Evolutionary conservation across 2,888 invertebrate species (phyloP).

Genomic region (Drosophila maculinotata): DNA sequence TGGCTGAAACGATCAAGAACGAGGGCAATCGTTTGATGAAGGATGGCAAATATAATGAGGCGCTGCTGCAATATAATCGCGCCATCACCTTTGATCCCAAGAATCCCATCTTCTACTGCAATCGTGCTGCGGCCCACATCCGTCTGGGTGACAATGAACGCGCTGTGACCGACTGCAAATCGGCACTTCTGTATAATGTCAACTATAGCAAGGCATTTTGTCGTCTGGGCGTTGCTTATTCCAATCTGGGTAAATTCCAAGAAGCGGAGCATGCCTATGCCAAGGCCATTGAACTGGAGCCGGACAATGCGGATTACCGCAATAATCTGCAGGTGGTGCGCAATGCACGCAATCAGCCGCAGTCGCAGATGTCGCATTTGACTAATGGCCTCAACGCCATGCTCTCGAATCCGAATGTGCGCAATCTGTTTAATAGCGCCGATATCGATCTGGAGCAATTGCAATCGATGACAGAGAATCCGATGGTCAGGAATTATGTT

Average conservation of each 20-base stretch:
- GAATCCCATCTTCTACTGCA: slow-evolving; percentile 98
- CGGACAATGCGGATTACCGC: slow-evolving; percentile 95
- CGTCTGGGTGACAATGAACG: slow-evolving; percentile 93
- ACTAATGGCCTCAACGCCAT: slow-evolving; percentile 79
- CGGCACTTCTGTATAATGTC: slow-evolving; percentile 94
- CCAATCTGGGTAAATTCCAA: slow-evolving; percentile 92
- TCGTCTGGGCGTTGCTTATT: slow-evolving; percentile 93
- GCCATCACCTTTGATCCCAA: slow-evolving; percentile 94
- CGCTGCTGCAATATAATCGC: slow-evolving; percentile 92
- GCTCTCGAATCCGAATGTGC: slow-evolving; percentile 79
- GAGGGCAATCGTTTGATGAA: slow-evolving; percentile 96
- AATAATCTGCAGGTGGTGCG: slow-evolving; percentile 94
- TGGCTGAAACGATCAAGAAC: slow-evolving; percentile 94
- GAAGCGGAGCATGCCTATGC: slow-evolving; percentile 95
- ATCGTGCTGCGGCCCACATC: slow-evolving; percentile 97
- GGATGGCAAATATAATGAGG: slow-evolving; percentile 91
- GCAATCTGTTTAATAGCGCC: slow-evolving; percentile 79
- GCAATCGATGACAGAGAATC: slow-evolving; percentile 80
- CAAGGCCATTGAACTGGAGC: slow-evolving; percentile 95
- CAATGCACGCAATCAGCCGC: slow-evolving; percentile 71
- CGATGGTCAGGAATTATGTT: slow-evolving; percentile 75
- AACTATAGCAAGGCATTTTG: slow-evolving; percentile 98
- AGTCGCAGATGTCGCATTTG: slow-evolving; percentile 67
- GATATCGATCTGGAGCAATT: slow-evolving; percentile 79
- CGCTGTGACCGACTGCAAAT: slow-evolving; percentile 95